phyloP scores from a whole-genome alignment of 2,888 invertebrate species.

The Lepeophtheirus nordmannii region DNA sequence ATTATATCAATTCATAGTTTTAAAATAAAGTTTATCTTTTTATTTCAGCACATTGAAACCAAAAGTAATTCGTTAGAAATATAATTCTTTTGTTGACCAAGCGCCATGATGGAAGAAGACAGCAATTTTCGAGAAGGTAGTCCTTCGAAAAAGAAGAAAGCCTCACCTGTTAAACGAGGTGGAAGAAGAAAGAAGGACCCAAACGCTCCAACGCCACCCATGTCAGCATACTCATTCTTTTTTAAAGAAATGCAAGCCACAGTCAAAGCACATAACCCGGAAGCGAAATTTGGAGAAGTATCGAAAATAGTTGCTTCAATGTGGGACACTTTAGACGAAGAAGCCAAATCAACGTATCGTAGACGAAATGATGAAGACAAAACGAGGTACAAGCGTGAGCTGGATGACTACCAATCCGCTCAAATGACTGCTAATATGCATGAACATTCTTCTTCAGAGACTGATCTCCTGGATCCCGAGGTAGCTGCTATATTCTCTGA shows the following conservation, averaged over 20 bases:
- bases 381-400: neutral
- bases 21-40: no score
- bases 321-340: constrained; percentile 15
- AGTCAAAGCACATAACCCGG: constrained; percentile 10
- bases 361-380: constrained; percentile 3
- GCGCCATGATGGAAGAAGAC: no score
- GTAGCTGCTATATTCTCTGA: neutral
- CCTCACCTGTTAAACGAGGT: neutral
- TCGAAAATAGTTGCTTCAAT: constrained; percentile 13
- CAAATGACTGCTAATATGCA: neutral
- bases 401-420: constrained; percentile 2
- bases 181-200: no score
- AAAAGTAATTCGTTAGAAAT: no score
- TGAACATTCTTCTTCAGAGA: neutral
- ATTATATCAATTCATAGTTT: no score
- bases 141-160: neutral
- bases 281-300: constrained; percentile 12
- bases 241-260: constrained; percentile 18
- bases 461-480: neutral
- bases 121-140: no score
- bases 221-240: constrained; percentile 15
- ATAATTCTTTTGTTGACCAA: no score
- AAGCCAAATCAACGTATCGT: constrained; percentile 4
- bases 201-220: neutral
- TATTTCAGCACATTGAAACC: no score